Conservation (phyloP, 2,888 invertebrate species). For the Miltochrista miniata region DNA sequence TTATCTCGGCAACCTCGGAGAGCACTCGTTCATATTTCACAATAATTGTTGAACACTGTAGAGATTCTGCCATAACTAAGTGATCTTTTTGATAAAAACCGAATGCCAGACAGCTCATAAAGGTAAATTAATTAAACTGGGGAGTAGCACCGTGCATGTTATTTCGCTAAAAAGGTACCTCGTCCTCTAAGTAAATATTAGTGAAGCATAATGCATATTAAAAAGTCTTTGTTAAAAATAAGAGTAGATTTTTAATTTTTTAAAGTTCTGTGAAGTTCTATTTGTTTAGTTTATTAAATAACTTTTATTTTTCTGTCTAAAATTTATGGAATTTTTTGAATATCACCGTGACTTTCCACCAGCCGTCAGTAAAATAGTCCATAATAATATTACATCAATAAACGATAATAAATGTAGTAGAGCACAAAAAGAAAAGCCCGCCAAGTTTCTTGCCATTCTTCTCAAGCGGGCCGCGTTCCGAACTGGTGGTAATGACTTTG, state of each 20-base stretch:
- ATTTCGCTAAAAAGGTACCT: conserved; percentile 33
- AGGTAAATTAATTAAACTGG: conserved; percentile 40
- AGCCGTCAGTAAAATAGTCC: too few species aligned
- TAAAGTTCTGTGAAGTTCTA: background rate
- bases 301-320: background rate
- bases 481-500: too few species aligned
- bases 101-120: conserved; percentile 25
- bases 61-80: conserved; percentile 9
- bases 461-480: too few species aligned
- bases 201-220: conserved; percentile 32
- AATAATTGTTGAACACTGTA: conserved; percentile 6
- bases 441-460: too few species aligned
- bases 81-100: conserved; percentile 31
- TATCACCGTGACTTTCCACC: too few species aligned
- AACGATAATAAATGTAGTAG: too few species aligned
- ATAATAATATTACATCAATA: too few species aligned
- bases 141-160: conserved; percentile 30
- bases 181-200: conserved; percentile 37
- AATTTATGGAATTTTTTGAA: too few species aligned
- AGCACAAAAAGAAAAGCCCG: too few species aligned
- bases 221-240: conserved; percentile 25
- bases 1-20: background rate
- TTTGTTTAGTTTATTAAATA: conserved; percentile 1
- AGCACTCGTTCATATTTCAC: background rate
- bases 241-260: conserved; percentile 9